These are phyloP conservation scores for Octopus sinensis DNA, from an alignment of 1,140 invertebrate species.

Conservation along the genomic window DNA sequence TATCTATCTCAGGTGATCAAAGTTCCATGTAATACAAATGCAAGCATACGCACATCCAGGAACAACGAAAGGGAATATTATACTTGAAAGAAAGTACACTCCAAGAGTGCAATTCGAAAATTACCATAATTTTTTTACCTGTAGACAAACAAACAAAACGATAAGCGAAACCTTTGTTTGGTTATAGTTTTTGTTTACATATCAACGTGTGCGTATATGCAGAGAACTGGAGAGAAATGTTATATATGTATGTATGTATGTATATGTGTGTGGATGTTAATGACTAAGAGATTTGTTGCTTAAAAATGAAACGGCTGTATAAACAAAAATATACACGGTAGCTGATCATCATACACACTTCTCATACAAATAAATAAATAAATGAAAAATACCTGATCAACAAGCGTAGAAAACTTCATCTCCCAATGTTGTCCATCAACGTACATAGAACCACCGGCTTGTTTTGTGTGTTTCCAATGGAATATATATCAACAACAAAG, in stretches of 20 bases:
- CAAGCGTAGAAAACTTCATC: slow-evolving; percentile 7
- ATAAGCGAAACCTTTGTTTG: too few species aligned
- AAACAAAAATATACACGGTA: neutral
- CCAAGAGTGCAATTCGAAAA: too few species aligned
- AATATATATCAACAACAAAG: neutral
- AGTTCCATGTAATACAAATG: too few species aligned
- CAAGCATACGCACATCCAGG: too few species aligned
- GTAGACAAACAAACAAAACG: too few species aligned
- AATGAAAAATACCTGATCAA: neutral
- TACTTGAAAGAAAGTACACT: too few species aligned
- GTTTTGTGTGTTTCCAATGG: neutral
- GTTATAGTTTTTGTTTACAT: too few species aligned
- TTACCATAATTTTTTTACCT: too few species aligned
- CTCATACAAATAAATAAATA: neutral
- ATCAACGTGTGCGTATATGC: neutral
- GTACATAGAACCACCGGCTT: neutral
- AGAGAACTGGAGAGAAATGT: neutral
- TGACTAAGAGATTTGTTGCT: neutral
- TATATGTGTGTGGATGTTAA: neutral
- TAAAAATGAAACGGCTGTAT: neutral
- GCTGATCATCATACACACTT: neutral
- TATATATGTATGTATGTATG: neutral
- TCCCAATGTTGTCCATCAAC: neutral
- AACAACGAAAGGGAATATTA: too few species aligned
- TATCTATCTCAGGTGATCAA: too few species aligned